These are phyloP conservation scores for Channallabes apus DNA, from an alignment of 2,797 vertebrate species.

Conservation along the genomic window DNA sequence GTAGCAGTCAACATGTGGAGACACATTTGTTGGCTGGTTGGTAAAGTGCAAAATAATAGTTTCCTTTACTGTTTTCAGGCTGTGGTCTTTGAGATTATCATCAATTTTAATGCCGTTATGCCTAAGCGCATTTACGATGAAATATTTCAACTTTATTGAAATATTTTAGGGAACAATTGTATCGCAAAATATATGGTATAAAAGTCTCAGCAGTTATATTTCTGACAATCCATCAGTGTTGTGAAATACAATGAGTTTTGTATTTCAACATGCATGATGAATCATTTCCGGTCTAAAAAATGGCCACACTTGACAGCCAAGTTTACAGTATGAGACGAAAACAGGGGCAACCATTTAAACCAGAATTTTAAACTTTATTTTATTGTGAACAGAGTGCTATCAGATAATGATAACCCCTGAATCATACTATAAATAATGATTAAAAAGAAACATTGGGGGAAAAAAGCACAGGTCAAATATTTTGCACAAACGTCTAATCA, in stretches of 20 bases:
- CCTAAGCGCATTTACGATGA: not conserved
- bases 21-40: constrained; percentile 50
- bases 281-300: not conserved
- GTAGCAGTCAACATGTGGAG: constrained; percentile 54
- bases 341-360: not conserved
- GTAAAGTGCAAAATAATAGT: constrained; percentile 48
- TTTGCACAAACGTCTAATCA: not conserved
- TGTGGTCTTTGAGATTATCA: not conserved
- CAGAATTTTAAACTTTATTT: not conserved
- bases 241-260: not conserved
- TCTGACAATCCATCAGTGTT: not conserved
- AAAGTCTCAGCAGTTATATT: not conserved
- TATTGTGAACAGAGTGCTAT: not conserved
- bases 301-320: not conserved
- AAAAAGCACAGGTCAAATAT: not conserved
- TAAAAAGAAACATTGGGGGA: not conserved
- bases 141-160: not conserved
- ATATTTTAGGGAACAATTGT: not conserved
- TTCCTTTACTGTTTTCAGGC: constrained; percentile 50
- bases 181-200: not conserved
- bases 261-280: not conserved
- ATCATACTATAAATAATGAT: not conserved
- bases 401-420: not conserved
- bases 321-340: not conserved
- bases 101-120: not conserved